Conservation (phyloP, 2,113 vertebrate genomes). For the Chionodraco myersi region DNA sequence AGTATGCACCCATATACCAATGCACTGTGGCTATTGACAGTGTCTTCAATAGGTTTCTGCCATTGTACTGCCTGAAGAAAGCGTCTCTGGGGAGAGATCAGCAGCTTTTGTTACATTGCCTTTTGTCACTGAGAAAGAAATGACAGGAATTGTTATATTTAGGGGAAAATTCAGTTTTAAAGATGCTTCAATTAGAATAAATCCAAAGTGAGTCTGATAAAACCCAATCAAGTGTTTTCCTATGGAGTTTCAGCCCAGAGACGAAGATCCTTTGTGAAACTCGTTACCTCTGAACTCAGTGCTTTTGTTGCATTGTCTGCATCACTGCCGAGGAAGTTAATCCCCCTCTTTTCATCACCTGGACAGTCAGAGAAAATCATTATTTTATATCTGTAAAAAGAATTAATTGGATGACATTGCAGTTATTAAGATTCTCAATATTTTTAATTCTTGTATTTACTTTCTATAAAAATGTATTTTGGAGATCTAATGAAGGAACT, state of each 20-base stretch:
- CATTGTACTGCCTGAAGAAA: neutral
- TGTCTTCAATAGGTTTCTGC: conserved; percentile 1
- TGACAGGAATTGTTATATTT: conserved; percentile 42
- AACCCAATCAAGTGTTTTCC: conserved; percentile 22
- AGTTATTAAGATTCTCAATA: neutral
- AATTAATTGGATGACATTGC: neutral
- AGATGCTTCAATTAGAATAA: conserved; percentile 44
- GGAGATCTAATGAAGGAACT: neutral
- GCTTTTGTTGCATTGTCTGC: conserved; percentile 30
- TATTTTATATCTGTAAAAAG: neutral
- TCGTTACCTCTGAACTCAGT: conserved; percentile 44
- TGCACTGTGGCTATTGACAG: conserved; percentile 7
- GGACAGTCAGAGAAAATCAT: neutral
- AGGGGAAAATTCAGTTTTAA: conserved; percentile 37
- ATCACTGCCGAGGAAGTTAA: conserved; percentile 6
- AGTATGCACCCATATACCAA: conserved; percentile 8
- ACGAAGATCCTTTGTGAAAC: conserved; percentile 31
- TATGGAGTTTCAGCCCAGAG: conserved; percentile 4
- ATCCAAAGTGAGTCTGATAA: conserved; percentile 43
- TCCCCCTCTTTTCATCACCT: neutral
- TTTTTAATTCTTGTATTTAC: neutral
- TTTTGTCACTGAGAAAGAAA: conserved; percentile 35
- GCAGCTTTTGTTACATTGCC: conserved; percentile 40
- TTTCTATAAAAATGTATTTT: neutral
- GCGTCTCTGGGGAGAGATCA: conserved; percentile 21